Conservation (phyloP, 2,888 invertebrate genomes). For the Elysia crispata region DNA sequence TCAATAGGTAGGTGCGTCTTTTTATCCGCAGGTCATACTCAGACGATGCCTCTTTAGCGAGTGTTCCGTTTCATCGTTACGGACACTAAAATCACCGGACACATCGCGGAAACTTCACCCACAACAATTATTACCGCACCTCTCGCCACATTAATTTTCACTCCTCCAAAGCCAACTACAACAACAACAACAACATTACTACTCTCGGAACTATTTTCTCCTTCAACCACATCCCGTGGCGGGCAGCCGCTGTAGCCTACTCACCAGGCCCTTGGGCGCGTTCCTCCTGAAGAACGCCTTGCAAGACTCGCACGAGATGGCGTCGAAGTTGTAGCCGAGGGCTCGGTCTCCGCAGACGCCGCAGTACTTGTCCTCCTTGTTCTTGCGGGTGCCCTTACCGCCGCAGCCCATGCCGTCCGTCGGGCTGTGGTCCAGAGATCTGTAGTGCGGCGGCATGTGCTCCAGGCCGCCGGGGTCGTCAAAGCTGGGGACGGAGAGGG, state of each 20-base stretch:
- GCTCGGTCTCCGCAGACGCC: constrained; percentile 77
- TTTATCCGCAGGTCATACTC: too few relatives aligned
- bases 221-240: too few relatives aligned
- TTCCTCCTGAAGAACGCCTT: constrained; percentile 78
- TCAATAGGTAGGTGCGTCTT: too few relatives aligned
- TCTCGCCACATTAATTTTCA: background rate
- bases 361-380: constrained; percentile 77
- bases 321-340: constrained; percentile 77
- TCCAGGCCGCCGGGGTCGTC: constrained; percentile 72
- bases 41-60: too few relatives aligned
- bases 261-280: constrained; percentile 77
- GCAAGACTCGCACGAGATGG: constrained; percentile 78
- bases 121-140: too few relatives aligned
- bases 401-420: constrained; percentile 63
- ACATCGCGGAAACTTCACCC: too few relatives aligned
- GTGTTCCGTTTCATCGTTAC: too few relatives aligned
- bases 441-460: constrained; percentile 56
- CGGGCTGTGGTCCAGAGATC: constrained; percentile 67
- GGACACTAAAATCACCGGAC: too few relatives aligned
- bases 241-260: too few relatives aligned
- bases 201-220: too few relatives aligned
- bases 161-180: too few relatives aligned
- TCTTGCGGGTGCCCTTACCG: constrained; percentile 67
- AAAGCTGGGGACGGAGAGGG: constrained; percentile 61
- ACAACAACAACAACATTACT: too few relatives aligned